These are phyloP conservation scores for Oryctes rhinoceros DNA, from an alignment of 1,140 invertebrate genomes.

Conservation along the genomic window DNA sequence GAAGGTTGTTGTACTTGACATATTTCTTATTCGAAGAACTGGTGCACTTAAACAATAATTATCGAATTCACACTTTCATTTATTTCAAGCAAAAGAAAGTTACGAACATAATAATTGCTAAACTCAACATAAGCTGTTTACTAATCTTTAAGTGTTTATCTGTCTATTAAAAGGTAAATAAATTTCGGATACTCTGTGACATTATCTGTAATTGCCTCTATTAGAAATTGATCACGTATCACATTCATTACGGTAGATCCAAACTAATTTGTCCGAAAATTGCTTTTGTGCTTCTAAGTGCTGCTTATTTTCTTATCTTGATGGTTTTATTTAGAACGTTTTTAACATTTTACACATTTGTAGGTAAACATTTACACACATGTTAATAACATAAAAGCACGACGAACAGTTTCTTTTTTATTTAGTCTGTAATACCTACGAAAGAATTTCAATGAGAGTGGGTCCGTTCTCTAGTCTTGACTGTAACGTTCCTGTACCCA, in stretches of 20 bases:
- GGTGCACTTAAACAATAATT: neutral
- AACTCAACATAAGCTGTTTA: neutral
- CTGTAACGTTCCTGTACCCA: too few relatives aligned
- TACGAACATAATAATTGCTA: neutral
- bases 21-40: too few relatives aligned
- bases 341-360: slow-evolving; percentile 3
- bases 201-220: slow-evolving; percentile 5
- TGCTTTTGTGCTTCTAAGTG: neutral
- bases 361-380: neutral
- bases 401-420: too few relatives aligned
- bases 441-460: too few relatives aligned
- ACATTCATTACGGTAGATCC: slow-evolving; percentile 12
- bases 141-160: neutral
- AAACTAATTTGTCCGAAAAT: slow-evolving; percentile 14
- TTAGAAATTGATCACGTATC: neutral
- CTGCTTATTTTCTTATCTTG: neutral
- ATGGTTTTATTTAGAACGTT: slow-evolving; percentile 7
- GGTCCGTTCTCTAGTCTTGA: too few relatives aligned
- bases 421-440: too few relatives aligned
- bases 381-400: too few relatives aligned
- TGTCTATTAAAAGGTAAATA: slow-evolving; percentile 5
- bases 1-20: too few relatives aligned
- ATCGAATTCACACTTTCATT: neutral
- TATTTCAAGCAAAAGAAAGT: neutral
- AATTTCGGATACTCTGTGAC: neutral